phyloP scores from a whole-genome alignment of 2,113 vertebrate species.

The Ptilorrhoa leucosticta region DNA sequence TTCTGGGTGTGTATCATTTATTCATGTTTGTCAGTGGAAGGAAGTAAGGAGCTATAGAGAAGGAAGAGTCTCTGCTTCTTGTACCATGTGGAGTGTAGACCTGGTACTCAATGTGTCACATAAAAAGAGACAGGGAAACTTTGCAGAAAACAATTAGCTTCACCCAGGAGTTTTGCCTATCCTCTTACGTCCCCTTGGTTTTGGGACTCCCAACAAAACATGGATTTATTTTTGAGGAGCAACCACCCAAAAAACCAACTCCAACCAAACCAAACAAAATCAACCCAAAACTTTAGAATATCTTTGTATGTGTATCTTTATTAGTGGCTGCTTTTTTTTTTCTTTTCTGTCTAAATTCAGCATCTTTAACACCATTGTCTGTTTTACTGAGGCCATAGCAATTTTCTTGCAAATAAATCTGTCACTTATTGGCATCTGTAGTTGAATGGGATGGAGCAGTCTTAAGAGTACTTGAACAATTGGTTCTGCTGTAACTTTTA shows the following conservation, averaged over 20 bases:
- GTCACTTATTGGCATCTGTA: not conserved
- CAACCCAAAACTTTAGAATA: not conserved
- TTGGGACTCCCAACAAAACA: not conserved
- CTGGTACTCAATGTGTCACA: not conserved
- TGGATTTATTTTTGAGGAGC: not conserved
- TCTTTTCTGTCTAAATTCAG: not conserved
- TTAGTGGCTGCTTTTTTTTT: not conserved
- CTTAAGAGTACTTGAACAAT: not conserved
- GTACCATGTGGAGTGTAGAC: not conserved
- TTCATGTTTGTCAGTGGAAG: not conserved
- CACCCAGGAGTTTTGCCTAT: not conserved
- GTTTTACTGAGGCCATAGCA: not conserved
- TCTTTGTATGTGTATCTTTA: not conserved
- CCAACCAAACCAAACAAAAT: not conserved
- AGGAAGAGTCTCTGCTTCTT: not conserved
- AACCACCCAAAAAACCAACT: not conserved
- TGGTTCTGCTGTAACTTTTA: conserved; percentile 10
- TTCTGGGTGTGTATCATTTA: not conserved
- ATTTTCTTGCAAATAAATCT: not conserved
- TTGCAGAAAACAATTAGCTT: not conserved
- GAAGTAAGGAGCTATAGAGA: not conserved
- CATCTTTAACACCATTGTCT: not conserved
- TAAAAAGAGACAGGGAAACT: not conserved
- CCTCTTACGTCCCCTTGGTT: not conserved
- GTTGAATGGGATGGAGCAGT: not conserved